Evolutionary conservation across 2,888 invertebrate genomes (phyloP).

Genomic region (Rhagophthalmus giganteus): DNA sequence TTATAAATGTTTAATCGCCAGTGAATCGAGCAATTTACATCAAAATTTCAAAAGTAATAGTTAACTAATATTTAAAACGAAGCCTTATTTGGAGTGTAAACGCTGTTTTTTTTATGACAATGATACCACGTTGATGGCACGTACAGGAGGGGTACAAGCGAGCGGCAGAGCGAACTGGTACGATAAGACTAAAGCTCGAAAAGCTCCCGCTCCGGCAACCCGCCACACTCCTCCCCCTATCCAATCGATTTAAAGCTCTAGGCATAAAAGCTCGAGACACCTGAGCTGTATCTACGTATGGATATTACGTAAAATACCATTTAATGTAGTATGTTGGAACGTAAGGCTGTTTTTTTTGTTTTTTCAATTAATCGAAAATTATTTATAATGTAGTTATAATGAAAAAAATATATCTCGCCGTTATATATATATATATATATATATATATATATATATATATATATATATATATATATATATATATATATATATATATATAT

Average conservation of each 20-base stretch:
- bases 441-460: no score
- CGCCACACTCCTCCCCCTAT: constrained; percentile 32
- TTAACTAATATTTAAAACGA: constrained; percentile 1
- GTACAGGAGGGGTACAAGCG: constrained; percentile 39
- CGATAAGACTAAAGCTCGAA: constrained; percentile 44
- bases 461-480: no score
- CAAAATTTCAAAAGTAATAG: constrained; percentile 13
- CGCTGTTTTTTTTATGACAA: constrained; percentile 8
- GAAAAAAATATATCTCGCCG: no score
- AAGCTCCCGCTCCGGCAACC: constrained; percentile 35
- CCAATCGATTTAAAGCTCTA: constrained; percentile 46
- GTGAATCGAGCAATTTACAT: constrained; percentile 10
- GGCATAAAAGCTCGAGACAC: constrained; percentile 42
- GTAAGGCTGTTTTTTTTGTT: no score
- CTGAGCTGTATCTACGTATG: constrained; percentile 32
- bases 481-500: no score
- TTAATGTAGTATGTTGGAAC: no score
- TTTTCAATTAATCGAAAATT: no score
- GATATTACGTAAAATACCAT: no score
- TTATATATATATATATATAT: no score
- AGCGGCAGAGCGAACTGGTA: constrained; percentile 43
- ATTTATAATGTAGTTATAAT: no score
- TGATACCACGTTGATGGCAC: constrained; percentile 23
- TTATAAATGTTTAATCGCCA: not conserved
- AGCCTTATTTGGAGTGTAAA: constrained; percentile 1